Base-by-base conservation (phyloP, 2,888 invertebrate genomes). In the Xestia sexstrigata region DNA sequence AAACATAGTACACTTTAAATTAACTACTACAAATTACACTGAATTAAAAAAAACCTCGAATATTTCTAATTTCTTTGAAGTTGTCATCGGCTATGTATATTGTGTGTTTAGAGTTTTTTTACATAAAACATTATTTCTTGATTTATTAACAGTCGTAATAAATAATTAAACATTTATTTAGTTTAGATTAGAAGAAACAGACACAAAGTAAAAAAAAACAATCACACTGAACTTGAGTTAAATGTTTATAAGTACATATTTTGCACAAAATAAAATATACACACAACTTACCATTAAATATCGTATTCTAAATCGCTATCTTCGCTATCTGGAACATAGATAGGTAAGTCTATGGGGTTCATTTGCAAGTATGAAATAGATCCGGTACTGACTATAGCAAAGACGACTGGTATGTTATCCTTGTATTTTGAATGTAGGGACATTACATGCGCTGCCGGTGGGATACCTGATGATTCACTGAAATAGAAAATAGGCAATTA, bases 301-400 rank as follows among this genome's bases (percentile, higher is more conserved):
- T 47, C 62, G 88, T 85, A 92, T 30, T 85, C 84, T 26, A 83
- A 23, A 78, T 90, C 90, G 26, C 76, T 91, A 71, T 62, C 89
- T 0, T 90, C 90, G 26, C 75, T 91, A 71, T 60, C 89, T 0
- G 92, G 89, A 60, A 93, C 84, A 83, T 93, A 93, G 5, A 93
- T 85, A 0, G 97, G 96, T 70, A 96, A 87, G 63, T 95, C 92
- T 8, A 91, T 89, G 26, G 95, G 92, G 35, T 94, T 95, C 23
- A 97, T 92, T 88, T 96, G 95, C 70, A 97, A 82, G 80, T 96
- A 97, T 13, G 95, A 94, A 7, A 97, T 90, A 0, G 96, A 94
- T 26, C 93, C 93, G 0, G 89, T 86, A n/a, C 94, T 93, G 6
- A 97, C 96, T 7, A 97, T 80, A 0, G 97, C 97, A 70, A 96